Conservation (phyloP, 2,113 vertebrate genomes). For the Pampusana beccarii region DNA sequence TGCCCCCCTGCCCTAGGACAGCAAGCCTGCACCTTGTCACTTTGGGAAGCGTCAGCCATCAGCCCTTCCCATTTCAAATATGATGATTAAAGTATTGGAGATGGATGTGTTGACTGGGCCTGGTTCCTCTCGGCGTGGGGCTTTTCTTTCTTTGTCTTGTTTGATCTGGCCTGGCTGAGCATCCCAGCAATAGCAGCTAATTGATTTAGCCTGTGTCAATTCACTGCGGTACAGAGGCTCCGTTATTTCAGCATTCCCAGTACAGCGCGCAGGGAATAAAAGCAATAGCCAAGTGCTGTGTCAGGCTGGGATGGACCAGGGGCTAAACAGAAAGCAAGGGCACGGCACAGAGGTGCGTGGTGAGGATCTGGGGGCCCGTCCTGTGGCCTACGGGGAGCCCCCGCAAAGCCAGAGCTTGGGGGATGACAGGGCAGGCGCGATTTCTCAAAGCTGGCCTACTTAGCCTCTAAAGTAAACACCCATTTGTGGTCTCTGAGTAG, state of each 20-base stretch:
- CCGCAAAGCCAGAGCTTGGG: not conserved
- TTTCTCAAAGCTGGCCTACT: not conserved
- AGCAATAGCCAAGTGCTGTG: not conserved
- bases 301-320: not conserved
- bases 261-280: not conserved
- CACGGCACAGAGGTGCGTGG: not conserved
- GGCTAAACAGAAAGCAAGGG: not conserved
- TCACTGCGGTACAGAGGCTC: not conserved
- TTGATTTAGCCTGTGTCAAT: slow-evolving; percentile 40
- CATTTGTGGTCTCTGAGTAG: not conserved
- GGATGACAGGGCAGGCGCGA: fast-evolving
- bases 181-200: not conserved
- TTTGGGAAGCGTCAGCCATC: not conserved
- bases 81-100: not conserved
- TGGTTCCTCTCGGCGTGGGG: not conserved
- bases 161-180: not conserved
- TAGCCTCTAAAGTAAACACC: slow-evolving; percentile 15
- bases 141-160: slow-evolving; percentile 18
- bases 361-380: not conserved
- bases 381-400: not conserved
- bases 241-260: not conserved
- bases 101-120: not conserved
- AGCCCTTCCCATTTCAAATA: not conserved
- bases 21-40: fast-evolving
- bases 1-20: not conserved